phyloP scores from a whole-genome alignment of 2,888 invertebrate species.

The Empis livida region DNA sequence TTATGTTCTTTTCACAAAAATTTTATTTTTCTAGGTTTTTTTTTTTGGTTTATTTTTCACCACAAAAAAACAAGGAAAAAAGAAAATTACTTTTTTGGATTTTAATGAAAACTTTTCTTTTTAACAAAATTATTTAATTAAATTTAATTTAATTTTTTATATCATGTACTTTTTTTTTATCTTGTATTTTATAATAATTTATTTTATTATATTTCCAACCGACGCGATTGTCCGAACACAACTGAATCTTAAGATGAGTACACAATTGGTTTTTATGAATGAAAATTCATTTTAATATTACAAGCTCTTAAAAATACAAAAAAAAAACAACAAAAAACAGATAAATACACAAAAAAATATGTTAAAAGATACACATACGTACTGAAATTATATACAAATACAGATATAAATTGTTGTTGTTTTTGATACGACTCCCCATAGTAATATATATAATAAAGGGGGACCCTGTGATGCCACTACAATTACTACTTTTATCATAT shows the following conservation, averaged over 20 bases:
- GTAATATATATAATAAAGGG: too few species aligned
- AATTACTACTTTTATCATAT: background rate
- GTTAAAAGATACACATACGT: constrained; percentile 9
- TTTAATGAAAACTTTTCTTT: too few species aligned
- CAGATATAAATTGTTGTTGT: background rate
- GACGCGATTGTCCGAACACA: constrained; percentile 38
- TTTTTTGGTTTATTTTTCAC: too few species aligned
- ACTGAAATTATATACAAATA: constrained; percentile 5
- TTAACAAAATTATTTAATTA: too few species aligned
- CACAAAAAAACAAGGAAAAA: too few species aligned
- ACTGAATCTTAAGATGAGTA: constrained; percentile 37
- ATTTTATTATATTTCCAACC: constrained; percentile 19
- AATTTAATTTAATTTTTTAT: too few species aligned
- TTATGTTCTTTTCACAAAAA: too few species aligned
- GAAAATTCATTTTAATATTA: constrained; percentile 27
- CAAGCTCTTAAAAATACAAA: too few species aligned
- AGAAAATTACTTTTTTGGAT: too few species aligned
- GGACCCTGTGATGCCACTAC: background rate
- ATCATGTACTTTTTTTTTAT: background rate
- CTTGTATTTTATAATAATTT: background rate
- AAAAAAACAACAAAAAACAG: too few species aligned
- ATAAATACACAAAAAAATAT: background rate
- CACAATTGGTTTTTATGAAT: constrained; percentile 39
- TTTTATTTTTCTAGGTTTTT: too few species aligned
- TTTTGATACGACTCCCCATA: constrained; percentile 3